Percentiles rank a stretch among this genome's conserved stretches.
Conservation (phyloP, 2,797 vertebrate species). For the Octomys mimax region DNA sequence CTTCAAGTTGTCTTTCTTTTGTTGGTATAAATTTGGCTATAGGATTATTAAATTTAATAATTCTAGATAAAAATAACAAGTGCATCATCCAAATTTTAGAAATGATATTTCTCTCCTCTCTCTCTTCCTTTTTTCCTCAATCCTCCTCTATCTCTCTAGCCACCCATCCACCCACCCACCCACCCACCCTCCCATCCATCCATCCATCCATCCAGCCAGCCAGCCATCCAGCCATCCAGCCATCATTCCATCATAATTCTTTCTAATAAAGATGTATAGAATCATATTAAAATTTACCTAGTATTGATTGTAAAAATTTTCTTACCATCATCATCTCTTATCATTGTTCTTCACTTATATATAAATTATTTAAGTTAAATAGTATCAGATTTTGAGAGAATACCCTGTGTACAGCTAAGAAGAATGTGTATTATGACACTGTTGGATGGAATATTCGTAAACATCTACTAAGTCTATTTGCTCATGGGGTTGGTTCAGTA, state of each 20-base stretch:
- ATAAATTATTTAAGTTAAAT: not conserved
- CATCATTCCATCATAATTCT: not conserved
- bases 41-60: not conserved
- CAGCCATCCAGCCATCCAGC: too few species aligned
- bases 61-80: constrained; percentile 30
- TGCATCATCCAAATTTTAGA: not conserved
- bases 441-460: too few species aligned
- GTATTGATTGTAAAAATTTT: not conserved
- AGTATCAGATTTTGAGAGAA: not conserved
- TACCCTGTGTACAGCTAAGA: too few species aligned
- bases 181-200: not conserved
- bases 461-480: too few species aligned
- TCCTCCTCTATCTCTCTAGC: not conserved
- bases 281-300: not conserved
- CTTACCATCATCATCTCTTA: not conserved
- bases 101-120: not conserved
- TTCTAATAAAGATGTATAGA: not conserved
- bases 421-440: too few species aligned
- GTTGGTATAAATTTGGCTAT: not conserved
- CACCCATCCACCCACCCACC: not conserved
- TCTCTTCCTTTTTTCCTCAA: not conserved
- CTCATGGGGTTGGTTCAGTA: too few species aligned
- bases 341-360: not conserved
- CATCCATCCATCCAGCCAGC: not conserved
- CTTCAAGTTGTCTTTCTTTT: constrained; percentile 20